Conservation (phyloP, 2,797 vertebrate species). For the Margarornis squamiger region DNA sequence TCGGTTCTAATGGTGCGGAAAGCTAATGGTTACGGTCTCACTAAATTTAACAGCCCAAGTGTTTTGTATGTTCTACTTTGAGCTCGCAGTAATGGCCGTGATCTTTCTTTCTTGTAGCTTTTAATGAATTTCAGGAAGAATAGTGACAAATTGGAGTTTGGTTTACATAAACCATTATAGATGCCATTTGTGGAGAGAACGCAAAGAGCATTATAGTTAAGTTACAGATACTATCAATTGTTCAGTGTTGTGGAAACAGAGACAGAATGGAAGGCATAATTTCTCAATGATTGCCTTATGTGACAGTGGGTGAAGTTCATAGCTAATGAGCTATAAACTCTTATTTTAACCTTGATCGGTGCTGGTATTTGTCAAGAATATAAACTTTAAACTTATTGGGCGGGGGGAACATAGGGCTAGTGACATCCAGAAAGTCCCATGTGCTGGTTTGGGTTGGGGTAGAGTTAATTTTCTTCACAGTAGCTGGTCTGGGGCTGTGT, state of each 20-base stretch:
- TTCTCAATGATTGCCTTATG: background rate
- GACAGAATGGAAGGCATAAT: background rate
- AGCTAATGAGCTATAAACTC: constrained; percentile 1
- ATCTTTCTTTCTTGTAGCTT: constrained; percentile 15
- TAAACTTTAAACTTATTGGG: background rate
- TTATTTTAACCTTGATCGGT: background rate
- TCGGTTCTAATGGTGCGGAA: background rate
- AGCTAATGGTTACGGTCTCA: background rate
- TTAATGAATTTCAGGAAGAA: constrained; percentile 20
- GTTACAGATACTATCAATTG: background rate
- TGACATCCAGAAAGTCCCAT: background rate
- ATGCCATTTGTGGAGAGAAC: background rate
- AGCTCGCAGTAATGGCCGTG: background rate
- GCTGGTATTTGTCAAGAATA: background rate
- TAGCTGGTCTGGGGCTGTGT: background rate
- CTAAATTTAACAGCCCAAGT: background rate
- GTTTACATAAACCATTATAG: background rate
- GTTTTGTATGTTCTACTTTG: background rate
- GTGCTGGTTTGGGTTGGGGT: background rate
- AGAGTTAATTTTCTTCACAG: background rate
- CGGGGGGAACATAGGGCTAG: background rate
- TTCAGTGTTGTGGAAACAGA: background rate
- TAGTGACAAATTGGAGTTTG: background rate
- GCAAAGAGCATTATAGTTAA: background rate
- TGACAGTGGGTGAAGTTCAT: background rate